Percentiles rank a stretch among this genome's conserved stretches.
Evolutionary conservation across 2,113 vertebrate species (phyloP).

Genomic region (Pagrus major): DNA sequence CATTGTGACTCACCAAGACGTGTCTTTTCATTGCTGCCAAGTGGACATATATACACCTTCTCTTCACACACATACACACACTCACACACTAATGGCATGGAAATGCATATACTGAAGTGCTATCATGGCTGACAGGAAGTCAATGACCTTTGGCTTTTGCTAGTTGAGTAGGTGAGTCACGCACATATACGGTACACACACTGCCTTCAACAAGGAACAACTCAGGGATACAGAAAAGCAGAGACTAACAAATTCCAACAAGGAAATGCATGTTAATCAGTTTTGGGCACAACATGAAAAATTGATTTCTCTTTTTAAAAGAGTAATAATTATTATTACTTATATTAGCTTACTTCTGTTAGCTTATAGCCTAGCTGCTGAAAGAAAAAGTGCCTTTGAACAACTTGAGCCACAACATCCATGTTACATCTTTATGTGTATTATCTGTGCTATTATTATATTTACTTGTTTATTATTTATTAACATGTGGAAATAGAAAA

Average conservation of each 20-base stretch:
- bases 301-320: background rate
- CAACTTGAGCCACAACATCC: background rate
- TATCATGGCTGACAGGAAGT: conserved; percentile 4
- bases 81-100: background rate
- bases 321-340: too few relatives aligned
- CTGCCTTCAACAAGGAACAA: background rate
- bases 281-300: background rate
- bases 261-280: background rate
- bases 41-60: conserved; percentile 6
- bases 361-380: too few relatives aligned
- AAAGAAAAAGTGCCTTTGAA: too few relatives aligned
- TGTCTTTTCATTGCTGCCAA: conserved; percentile 32
- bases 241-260: background rate
- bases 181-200: background rate
- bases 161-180: conserved; percentile 6
- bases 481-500: background rate
- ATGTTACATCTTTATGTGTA: background rate
- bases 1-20: conserved; percentile 21
- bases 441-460: background rate
- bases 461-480: too few relatives aligned
- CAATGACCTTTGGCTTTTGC: background rate
- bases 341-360: background rate
- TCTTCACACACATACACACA: background rate
- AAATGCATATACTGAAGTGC: background rate
- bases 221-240: background rate